Conservation (phyloP, 2,113 vertebrate species). For the Dasyprocta punctata region DNA sequence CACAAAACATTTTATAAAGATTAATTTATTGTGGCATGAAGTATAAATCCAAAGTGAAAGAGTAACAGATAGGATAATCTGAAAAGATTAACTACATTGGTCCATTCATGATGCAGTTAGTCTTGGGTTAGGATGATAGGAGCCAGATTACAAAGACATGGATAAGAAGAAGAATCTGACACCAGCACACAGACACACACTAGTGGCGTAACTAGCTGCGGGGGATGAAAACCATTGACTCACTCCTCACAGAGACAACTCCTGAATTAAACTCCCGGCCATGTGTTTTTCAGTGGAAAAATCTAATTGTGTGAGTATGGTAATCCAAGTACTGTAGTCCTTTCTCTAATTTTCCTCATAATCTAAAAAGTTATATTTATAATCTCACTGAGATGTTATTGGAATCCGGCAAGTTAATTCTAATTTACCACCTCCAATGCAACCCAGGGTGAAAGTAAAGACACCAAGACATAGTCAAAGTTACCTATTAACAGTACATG, state of each 20-base stretch:
- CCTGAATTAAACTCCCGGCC: neutral
- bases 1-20: neutral
- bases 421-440: no score
- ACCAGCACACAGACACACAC: no score
- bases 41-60: neutral
- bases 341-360: no score
- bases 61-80: neutral
- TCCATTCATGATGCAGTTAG: neutral
- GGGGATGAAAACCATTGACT: neutral
- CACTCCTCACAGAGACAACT: neutral
- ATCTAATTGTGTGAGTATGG: no score
- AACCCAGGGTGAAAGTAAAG: no score
- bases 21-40: neutral
- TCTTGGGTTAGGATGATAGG: neutral
- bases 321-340: no score
- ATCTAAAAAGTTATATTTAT: no score
- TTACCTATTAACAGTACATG: no score
- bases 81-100: neutral
- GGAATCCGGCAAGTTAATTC: no score
- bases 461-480: no score
- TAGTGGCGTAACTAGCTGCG: neutral
- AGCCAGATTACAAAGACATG: neutral
- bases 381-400: no score
- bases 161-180: neutral
- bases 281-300: slow-evolving; percentile 25